Evolutionary conservation across 2,888 invertebrate genomes (phyloP), one percentile per base, ranked within the genome.

Genomic region (Campoplex nolae): DNA sequence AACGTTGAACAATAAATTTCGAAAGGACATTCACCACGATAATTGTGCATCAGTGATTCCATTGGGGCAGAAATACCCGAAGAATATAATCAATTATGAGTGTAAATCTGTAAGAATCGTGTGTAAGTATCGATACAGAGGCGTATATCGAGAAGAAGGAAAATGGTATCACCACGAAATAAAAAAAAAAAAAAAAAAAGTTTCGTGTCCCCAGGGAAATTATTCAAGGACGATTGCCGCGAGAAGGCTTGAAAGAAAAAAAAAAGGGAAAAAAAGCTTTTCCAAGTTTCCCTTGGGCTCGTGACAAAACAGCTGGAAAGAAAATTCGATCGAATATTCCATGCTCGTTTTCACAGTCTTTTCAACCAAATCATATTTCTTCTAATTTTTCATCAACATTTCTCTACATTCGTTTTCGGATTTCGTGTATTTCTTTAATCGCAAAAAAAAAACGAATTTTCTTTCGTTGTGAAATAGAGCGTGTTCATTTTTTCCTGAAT

Each of bases 1-100:
- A 58, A 79, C 56, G 58, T 56, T 38, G 67, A 38, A n/a, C 6
- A 16, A 62, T 32, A 32, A 32, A 32, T 62, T 62, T 6, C 3
- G 32, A 42, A 68, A n/a, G n/a, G 16, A 38, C n/a, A 68, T 68
- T n/a, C 18, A n/a, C 38, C 35, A 3, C 32, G n/a, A 82, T 82
- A 82, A 82, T 82, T 82, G 68, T 82, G 82, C 76, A 82, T 82
- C 75, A 82, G 82, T 82, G 75, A 82, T 76, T 82, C 38, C 35
- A 38, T 68, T 38, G 38, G 67, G n/a, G 42, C 32, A 16, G 32
- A 32, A 42, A 42, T 68, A 68, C 38, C 67, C 67, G 38, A 68
- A 38, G 67, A 73, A 16, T 73, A 16, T 73, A 23, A 73, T 73
- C 51, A 73, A 54, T 73, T 73, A 73, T 73, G 13, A 73, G 51